Percentiles rank a stretch among this genome's conserved stretches.
phyloP scores from a whole-genome alignment of 2,113 vertebrate species.

The Thinocorus orbignyianus region DNA sequence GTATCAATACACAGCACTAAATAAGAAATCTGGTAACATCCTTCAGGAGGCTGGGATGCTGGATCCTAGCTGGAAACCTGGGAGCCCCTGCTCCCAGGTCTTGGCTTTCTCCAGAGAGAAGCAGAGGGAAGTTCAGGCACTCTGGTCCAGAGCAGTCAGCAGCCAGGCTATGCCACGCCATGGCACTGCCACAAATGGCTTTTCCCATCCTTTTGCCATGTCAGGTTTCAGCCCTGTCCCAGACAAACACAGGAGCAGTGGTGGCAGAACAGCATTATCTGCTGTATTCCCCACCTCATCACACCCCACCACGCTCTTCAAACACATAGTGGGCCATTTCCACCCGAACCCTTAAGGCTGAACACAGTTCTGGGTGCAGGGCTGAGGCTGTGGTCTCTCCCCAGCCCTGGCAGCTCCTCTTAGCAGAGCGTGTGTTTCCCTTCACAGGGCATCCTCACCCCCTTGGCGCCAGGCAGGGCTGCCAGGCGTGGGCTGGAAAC shows the following conservation, averaged over 20 bases:
- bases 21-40: no score
- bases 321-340: neutral
- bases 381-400: neutral
- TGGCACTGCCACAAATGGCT: neutral
- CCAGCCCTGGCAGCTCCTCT: neutral
- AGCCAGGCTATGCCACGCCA: neutral
- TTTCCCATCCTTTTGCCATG: neutral
- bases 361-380: neutral
- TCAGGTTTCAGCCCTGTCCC: neutral
- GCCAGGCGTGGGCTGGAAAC: neutral
- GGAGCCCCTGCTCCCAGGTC: neutral
- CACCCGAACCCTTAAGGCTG: neutral
- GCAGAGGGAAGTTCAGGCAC: neutral
- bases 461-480: neutral
- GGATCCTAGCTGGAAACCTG: neutral
- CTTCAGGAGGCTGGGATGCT: neutral
- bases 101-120: neutral
- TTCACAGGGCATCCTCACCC: neutral
- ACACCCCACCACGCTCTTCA: no score
- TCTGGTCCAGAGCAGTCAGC: neutral
- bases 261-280: neutral
- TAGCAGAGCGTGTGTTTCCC: neutral
- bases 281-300: neutral
- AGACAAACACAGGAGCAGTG: accelerated
- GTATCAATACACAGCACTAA: neutral